A percentile compares a stretch with the other conserved stretches of the same genome.
Evolutionary conservation across 1,140 invertebrate species (phyloP).

Genomic region (Hypothenemus hampei): DNA sequence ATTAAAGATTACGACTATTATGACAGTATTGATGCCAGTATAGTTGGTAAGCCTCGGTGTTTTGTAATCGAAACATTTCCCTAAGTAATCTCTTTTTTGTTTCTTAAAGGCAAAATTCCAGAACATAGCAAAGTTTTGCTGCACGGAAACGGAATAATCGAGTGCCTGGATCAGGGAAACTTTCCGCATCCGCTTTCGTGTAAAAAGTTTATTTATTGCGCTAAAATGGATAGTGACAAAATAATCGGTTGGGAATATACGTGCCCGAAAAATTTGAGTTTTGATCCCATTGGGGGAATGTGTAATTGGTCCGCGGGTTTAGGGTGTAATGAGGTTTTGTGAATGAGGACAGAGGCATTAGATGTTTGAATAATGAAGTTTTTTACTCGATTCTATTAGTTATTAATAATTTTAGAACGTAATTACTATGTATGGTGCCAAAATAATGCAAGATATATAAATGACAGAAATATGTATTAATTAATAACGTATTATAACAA

Average conservation of each 20-base stretch:
- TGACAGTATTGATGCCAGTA: constrained; percentile 41
- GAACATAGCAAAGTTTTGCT: constrained; percentile 45
- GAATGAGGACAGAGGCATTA: no score
- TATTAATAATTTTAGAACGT: no score
- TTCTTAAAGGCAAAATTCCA: constrained; percentile 43
- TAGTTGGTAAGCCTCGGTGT: constrained; percentile 7
- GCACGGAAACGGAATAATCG: constrained; percentile 58
- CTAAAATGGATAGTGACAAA: constrained; percentile 69
- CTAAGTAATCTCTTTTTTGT: background rate
- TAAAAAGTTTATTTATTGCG: constrained; percentile 83
- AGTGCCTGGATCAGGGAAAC: constrained; percentile 80
- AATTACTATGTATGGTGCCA: no score
- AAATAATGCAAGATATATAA: no score
- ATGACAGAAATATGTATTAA: no score
- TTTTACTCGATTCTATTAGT: no score
- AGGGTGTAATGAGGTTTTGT: constrained; percentile 58
- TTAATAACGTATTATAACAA: no score
- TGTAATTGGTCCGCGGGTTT: constrained; percentile 81
- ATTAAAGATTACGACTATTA: constrained; percentile 59
- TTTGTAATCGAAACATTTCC: background rate
- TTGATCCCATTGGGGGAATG: constrained; percentile 82
- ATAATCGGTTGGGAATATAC: constrained; percentile 81
- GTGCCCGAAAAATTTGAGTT: constrained; percentile 75
- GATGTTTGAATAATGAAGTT: no score
- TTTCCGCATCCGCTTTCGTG: constrained; percentile 84